These are phyloP conservation scores for Hoplodrina blanda DNA, from an alignment of 2,888 invertebrate genomes.

Conservation along the genomic window DNA sequence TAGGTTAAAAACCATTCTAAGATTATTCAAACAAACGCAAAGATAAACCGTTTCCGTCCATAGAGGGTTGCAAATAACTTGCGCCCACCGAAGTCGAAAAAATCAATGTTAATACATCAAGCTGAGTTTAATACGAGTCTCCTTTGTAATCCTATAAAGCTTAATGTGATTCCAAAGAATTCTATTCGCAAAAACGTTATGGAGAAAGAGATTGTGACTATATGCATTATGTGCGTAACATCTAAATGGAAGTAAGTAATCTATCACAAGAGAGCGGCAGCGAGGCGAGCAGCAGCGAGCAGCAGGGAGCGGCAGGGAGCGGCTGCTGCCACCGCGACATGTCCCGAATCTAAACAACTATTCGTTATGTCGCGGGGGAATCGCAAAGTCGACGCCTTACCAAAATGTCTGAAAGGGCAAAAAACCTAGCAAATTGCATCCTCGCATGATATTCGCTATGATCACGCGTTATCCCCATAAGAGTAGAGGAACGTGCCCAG, in stretches of 20 bases:
- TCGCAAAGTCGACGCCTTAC: conserved; percentile 59
- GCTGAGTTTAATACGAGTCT: conserved; percentile 56
- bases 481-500: conserved; percentile 59
- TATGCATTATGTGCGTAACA: conserved; percentile 47
- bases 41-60: conserved; percentile 36
- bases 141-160: conserved; percentile 60
- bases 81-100: conserved; percentile 50
- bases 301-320: conserved; percentile 17
- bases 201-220: conserved; percentile 22
- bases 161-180: conserved; percentile 52
- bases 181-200: conserved; percentile 44
- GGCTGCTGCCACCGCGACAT: conserved; percentile 56
- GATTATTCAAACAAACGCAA: conserved; percentile 26
- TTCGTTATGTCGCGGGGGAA: conserved; percentile 63
- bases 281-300: conserved; percentile 6
- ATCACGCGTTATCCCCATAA: conserved; percentile 69
- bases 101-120: conserved; percentile 63
- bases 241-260: conserved; percentile 67
- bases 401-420: conserved; percentile 60
- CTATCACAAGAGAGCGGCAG: conserved; percentile 55
- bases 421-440: conserved; percentile 67
- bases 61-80: conserved; percentile 48
- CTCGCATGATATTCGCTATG: conserved; percentile 65
- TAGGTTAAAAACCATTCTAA: neutral
- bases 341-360: conserved; percentile 64